These are phyloP conservation scores for Cephus spinipes DNA, from an alignment of 2,888 invertebrate species.

Conservation along the genomic window DNA sequence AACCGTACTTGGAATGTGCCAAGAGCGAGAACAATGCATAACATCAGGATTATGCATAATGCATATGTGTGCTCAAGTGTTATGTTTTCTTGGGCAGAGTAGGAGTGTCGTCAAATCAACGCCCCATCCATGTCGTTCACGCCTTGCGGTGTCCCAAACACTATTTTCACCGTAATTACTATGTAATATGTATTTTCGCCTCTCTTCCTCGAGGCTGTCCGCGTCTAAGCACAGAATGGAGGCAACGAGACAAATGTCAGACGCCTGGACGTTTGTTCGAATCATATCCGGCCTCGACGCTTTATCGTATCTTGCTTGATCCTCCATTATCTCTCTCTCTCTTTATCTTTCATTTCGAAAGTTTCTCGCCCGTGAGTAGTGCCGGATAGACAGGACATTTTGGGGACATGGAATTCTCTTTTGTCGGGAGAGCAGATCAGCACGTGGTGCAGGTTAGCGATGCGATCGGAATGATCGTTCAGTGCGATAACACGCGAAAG, in stretches of 20 bases:
- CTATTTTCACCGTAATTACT: conserved; percentile 25
- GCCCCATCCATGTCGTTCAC: conserved; percentile 56
- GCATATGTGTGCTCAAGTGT: conserved; percentile 45
- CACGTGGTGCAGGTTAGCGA: not conserved
- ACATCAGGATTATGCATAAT: conserved; percentile 49
- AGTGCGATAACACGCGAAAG: not conserved
- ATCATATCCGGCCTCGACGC: conserved; percentile 16
- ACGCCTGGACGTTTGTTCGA: conserved; percentile 5
- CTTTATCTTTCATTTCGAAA: not conserved
- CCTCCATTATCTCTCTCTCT: not conserved
- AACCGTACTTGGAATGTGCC: conserved; percentile 5
- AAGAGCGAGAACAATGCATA: conserved; percentile 43
- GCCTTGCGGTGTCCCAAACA: conserved; percentile 38
- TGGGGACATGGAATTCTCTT: not conserved
- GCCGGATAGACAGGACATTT: not conserved
- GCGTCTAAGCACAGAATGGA: not conserved
- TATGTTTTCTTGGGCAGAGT: conserved; percentile 44
- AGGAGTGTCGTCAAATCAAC: conserved; percentile 59
- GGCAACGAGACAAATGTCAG: conserved; percentile 15
- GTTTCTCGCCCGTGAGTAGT: not conserved
- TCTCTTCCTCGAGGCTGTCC: not conserved
- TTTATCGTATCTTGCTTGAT: not conserved
- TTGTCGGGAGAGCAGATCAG: not conserved
- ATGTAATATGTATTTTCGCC: conserved; percentile 20
- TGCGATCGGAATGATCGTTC: not conserved